These are phyloP conservation scores for Bubo blakistoni DNA, from an alignment of 2,113 vertebrate genomes.

Conservation along the genomic window DNA sequence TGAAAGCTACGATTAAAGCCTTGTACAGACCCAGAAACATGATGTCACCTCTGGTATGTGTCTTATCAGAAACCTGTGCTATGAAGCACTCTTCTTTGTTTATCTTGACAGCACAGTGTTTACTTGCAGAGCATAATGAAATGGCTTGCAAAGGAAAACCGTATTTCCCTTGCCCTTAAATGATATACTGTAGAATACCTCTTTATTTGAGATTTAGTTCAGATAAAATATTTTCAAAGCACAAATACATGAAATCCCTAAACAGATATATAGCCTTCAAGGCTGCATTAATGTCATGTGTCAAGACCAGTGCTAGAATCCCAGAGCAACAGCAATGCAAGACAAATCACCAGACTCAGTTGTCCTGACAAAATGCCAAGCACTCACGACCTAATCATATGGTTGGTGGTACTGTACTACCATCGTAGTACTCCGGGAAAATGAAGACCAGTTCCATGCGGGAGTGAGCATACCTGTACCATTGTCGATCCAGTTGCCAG, in stretches of 20 bases:
- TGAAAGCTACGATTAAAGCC: background rate
- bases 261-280: background rate
- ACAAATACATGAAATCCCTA: background rate
- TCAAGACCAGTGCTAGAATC: background rate
- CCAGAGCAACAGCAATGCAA: background rate
- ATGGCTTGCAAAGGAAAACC: background rate
- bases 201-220: background rate
- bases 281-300: background rate
- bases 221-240: background rate
- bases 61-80: conserved; percentile 5
- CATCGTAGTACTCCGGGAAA: background rate
- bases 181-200: background rate
- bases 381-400: background rate
- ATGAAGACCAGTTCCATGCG: background rate
- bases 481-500: background rate
- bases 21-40: background rate
- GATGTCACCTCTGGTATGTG: background rate
- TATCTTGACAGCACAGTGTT: background rate
- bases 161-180: background rate
- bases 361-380: background rate
- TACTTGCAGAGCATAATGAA: background rate
- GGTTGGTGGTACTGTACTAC: background rate
- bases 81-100: background rate
- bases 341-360: background rate
- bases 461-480: background rate